Evolutionary conservation across 2,888 invertebrate genomes (phyloP).

Genomic region (Homarus gammarus): DNA sequence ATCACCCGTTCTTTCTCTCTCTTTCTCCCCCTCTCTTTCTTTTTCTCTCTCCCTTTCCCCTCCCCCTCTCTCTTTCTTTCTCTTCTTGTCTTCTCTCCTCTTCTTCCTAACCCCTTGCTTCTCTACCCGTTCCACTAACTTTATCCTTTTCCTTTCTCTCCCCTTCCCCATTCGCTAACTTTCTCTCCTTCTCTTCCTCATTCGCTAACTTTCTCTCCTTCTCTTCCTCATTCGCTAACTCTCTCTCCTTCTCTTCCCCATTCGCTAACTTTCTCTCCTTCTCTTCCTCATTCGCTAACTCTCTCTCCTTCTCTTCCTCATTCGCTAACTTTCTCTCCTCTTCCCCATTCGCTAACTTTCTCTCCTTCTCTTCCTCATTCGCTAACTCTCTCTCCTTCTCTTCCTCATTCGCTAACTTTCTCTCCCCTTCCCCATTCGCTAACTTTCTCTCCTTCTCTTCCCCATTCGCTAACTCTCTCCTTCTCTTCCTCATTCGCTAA

Average conservation of each 20-base stretch:
- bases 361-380: not conserved
- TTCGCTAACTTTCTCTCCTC: not conserved
- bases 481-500: too few relatives aligned
- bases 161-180: not conserved
- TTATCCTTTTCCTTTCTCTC: too few relatives aligned
- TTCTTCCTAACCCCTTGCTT: not conserved
- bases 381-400: conserved; percentile 17
- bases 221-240: not conserved
- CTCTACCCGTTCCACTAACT: too few relatives aligned
- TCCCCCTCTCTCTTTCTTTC: not conserved
- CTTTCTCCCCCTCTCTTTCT: not conserved
- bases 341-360: not conserved
- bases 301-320: not conserved
- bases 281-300: not conserved
- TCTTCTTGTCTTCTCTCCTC: not conserved
- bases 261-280: not conserved
- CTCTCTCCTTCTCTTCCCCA: not conserved
- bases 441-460: not conserved
- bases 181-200: not conserved
- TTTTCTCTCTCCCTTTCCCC: not conserved
- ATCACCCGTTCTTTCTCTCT: not conserved
- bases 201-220: not conserved
- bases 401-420: conserved; percentile 5
- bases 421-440: not conserved
- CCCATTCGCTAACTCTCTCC: too few relatives aligned